Evolutionary conservation across 2,797 vertebrate species (phyloP).

Genomic region (Chrysolophus pictus): DNA sequence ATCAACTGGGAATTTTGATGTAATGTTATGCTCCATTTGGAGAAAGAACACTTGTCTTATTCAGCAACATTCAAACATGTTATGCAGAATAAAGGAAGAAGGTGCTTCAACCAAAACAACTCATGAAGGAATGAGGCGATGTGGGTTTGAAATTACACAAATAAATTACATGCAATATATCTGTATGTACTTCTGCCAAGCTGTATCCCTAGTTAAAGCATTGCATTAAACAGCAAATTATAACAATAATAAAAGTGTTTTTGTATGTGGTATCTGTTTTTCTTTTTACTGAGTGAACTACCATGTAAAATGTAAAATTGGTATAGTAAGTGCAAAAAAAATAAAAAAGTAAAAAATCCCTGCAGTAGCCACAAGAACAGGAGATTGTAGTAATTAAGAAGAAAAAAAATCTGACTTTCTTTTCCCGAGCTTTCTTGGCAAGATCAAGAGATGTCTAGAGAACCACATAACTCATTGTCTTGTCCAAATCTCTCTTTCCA

Average conservation of each 20-base stretch:
- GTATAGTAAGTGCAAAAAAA: neutral
- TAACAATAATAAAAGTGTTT: slow-evolving; percentile 62
- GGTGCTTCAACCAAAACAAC: slow-evolving; percentile 22
- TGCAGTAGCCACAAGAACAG: neutral
- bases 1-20: slow-evolving; percentile 42
- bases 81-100: neutral
- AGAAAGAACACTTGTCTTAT: neutral
- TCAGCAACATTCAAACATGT: slow-evolving; percentile 3
- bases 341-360: neutral
- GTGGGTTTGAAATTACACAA: slow-evolving; percentile 9
- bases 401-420: neutral
- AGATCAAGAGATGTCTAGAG: neutral
- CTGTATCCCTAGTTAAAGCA: slow-evolving; percentile 63
- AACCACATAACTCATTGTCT: neutral
- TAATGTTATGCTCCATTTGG: slow-evolving; percentile 4
- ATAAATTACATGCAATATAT: slow-evolving; percentile 51
- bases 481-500: neutral
- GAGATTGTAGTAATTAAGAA: neutral
- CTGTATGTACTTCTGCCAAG: slow-evolving; percentile 60
- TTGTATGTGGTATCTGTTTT: slow-evolving; percentile 52
- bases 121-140: slow-evolving; percentile 7
- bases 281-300: neutral
- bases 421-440: neutral
- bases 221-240: slow-evolving; percentile 55
- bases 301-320: neutral